Conservation (phyloP, 2,888 invertebrate species). For the Kuschelorhynchus macadamiae region DNA sequence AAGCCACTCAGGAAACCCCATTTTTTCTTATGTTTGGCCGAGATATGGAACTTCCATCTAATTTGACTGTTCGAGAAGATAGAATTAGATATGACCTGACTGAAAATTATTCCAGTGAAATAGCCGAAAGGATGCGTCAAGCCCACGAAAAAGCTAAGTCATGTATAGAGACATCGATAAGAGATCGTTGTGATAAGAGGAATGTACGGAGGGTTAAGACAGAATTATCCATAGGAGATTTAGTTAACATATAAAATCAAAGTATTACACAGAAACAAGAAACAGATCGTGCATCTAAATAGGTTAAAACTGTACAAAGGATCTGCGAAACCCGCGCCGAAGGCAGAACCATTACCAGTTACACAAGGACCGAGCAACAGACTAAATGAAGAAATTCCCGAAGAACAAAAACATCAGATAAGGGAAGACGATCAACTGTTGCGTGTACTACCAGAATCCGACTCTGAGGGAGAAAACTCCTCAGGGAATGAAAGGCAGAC, state of each 20-base stretch:
- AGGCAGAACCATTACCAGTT: slow-evolving; percentile 5
- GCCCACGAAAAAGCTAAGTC: slow-evolving; percentile 16
- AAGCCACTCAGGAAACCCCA: slow-evolving; percentile 50
- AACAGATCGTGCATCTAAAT: background rate
- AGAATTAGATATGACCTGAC: slow-evolving; percentile 27
- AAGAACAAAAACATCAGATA: too few relatives aligned
- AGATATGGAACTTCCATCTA: slow-evolving; percentile 52
- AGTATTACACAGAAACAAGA: background rate
- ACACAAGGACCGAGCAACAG: background rate
- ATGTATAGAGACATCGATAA: background rate
- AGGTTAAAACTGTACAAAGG: too few relatives aligned
- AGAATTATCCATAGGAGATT: slow-evolving; percentile 24
- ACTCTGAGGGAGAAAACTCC: too few relatives aligned
- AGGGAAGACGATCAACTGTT: too few relatives aligned
- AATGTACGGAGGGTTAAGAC: background rate
- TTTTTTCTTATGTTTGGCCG: slow-evolving; percentile 53
- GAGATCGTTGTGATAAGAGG: slow-evolving; percentile 3
- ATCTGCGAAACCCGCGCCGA: too few relatives aligned
- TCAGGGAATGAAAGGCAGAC: too few relatives aligned
- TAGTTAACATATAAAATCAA: slow-evolving; percentile 19
- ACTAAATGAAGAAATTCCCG: background rate
- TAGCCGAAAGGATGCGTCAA: slow-evolving; percentile 12
- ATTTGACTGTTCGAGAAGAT: slow-evolving; percentile 39
- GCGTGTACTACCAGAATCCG: too few relatives aligned
- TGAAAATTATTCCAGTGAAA: slow-evolving; percentile 32